These are phyloP conservation scores for Hesperia comma DNA, from an alignment of 2,888 invertebrate genomes.

Conservation along the genomic window DNA sequence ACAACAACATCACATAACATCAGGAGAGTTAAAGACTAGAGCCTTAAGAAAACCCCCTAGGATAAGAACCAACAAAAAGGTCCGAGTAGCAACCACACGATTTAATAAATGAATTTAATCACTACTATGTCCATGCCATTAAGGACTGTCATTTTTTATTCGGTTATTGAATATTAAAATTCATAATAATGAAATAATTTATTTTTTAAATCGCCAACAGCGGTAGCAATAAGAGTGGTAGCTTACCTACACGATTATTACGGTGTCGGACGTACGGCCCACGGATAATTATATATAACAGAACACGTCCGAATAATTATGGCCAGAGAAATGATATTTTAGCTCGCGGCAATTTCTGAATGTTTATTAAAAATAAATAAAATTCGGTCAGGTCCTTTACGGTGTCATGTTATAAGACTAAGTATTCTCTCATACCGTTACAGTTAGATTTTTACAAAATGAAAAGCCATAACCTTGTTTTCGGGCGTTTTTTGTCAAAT, in stretches of 20 bases:
- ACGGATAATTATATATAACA: conserved; percentile 55
- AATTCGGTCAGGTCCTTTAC: not conserved
- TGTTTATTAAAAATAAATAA: conserved; percentile 3
- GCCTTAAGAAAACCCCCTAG: not conserved
- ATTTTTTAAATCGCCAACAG: conserved; percentile 30
- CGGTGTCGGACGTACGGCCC: conserved; percentile 49
- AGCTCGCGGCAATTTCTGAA: conserved; percentile 45
- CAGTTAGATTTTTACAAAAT: no score
- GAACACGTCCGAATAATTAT: conserved; percentile 44
- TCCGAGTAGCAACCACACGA: conserved; percentile 6
- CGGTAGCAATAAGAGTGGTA: conserved; percentile 46
- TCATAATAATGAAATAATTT: conserved; percentile 32
- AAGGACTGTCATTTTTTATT: conserved; percentile 29
- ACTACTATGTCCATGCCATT: conserved; percentile 33
- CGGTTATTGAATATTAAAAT: conserved; percentile 37
- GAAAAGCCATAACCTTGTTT: no score
- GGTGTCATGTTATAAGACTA: not conserved
- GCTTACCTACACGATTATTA: conserved; percentile 55
- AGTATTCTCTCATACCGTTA: no score
- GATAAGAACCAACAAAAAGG: conserved; percentile 16
- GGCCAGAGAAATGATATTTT: conserved; percentile 53
- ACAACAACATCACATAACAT: no score
- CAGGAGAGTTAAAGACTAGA: not conserved
- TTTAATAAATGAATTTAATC: conserved; percentile 34
- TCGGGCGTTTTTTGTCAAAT: no score